Conservation (phyloP, 92 coral and sea anemone genomes). For the Epizoanthus stellaris region DNA sequence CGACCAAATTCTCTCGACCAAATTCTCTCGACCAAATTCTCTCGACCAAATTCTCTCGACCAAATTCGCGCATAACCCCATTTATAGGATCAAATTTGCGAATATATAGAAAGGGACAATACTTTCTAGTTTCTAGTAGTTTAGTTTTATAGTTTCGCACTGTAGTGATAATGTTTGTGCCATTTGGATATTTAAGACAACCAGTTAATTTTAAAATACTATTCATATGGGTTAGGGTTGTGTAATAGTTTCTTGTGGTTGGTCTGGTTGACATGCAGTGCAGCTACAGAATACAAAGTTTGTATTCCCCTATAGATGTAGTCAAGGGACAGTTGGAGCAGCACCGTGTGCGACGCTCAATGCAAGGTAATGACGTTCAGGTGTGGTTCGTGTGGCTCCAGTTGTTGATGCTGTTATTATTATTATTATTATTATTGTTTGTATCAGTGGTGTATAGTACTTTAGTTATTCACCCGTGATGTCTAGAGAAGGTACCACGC, state of each 20-base stretch:
- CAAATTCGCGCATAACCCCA: background rate
- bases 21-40: background rate
- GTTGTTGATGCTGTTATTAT: no score
- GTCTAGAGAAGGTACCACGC: slow-evolving; percentile 37
- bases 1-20: background rate
- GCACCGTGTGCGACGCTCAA: slow-evolving; percentile 91
- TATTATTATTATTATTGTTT: no score
- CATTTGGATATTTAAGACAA: no score
- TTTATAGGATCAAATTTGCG: background rate
- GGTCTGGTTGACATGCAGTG: no score
- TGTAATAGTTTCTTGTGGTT: no score
- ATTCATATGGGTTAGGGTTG: no score
- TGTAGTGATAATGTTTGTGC: no score
- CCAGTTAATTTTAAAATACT: no score
- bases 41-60: background rate
- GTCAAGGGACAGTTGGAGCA: slow-evolving; percentile 94
- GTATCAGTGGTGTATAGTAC: no score
- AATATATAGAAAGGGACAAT: background rate
- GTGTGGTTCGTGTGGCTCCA: background rate
- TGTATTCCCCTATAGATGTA: slow-evolving; percentile 60
- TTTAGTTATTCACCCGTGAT: no score
- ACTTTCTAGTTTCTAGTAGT: no score
- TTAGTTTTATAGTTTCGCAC: background rate
- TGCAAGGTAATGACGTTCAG: slow-evolving; percentile 76
- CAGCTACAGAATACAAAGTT: no score